Evolutionary conservation across 2,797 vertebrate species (phyloP), one percentile per base, ranked within the genome.

Genomic region (Gadopsis bispinosus): DNA sequence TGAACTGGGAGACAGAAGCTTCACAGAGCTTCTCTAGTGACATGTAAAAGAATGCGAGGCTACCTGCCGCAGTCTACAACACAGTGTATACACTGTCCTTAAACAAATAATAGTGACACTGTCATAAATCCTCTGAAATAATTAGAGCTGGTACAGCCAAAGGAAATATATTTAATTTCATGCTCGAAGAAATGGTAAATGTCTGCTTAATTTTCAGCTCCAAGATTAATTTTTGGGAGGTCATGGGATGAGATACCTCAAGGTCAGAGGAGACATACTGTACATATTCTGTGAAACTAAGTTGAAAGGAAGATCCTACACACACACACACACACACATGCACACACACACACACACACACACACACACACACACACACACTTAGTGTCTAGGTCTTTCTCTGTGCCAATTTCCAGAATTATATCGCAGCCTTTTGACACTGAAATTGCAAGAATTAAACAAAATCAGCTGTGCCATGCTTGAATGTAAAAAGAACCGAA

Each of bases 151-250:
- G 54, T 60, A 81, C 37, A 71, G 80, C 68, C 50, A 77, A 33
- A 81, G 83, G 75, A 86, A 90, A 85, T 63, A 56, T 68, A 26
- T 85, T 89, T 83, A 80, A 87, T 90, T 89, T 89, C 83, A 88
- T 87, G 85, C 80, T 81, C 39, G 63, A 78, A 78, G 70, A 85
- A 58, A 83, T 71, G 77, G 62, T 55, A 74, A 77, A 81, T 70
- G 47, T 79, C 61, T 58, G 63, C 66, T 79, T 84, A 65, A 69
- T 85, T 79, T 83, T 79, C 47, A 66, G 65, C 69, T 62, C 47
- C 31, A 20, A 70, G 81, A 85, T 88, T 88, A 83, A 84, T 58
- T 73, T 86, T 45, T 81, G 83, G 58, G 87, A 87, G 80, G 88
- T 82, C 50, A 76, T 31, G 1, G 29, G 29, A 6, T 35, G 63